A percentile compares a stretch with the other conserved stretches of the same genome.
Conservation (phyloP, 1,140 invertebrate species). For the Ceratina calcarata region DNA sequence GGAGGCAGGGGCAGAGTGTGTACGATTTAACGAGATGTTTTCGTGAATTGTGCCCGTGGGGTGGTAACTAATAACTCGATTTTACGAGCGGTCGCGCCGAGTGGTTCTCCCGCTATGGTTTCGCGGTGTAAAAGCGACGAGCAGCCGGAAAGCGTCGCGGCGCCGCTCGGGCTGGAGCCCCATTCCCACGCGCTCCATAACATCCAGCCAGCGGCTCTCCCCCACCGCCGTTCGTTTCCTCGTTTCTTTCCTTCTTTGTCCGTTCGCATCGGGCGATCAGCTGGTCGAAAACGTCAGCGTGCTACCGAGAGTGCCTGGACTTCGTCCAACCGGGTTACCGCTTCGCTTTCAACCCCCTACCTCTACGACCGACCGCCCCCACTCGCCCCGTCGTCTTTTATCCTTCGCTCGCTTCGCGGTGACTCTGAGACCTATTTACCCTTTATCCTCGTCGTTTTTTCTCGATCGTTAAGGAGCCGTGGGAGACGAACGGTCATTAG, state of each 20-base stretch:
- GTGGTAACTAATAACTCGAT: conserved; percentile 76
- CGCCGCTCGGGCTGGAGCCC: conserved; percentile 74
- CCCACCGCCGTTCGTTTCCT: conserved; percentile 3
- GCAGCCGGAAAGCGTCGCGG: conserved; percentile 69
- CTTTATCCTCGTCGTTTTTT: conserved; percentile 19
- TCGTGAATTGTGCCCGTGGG: conserved; percentile 66
- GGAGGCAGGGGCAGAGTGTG: conserved; percentile 8
- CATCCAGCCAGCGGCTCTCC: neutral
- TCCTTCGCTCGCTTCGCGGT: conserved; percentile 13
- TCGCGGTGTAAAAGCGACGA: conserved; percentile 48
- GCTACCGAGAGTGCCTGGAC: conserved; percentile 71
- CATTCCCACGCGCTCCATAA: conserved; percentile 62
- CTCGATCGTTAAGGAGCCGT: conserved; percentile 7
- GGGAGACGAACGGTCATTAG: conserved; percentile 16
- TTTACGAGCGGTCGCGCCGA: conserved; percentile 73
- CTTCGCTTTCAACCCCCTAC: conserved; percentile 48
- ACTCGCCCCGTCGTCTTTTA: neutral
- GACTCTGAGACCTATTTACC: conserved; percentile 8
- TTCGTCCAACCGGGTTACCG: conserved; percentile 79
- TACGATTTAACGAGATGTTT: conserved; percentile 76
- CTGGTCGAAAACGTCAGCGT: conserved; percentile 62
- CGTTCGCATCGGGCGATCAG: conserved; percentile 67
- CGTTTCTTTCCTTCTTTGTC: conserved; percentile 37
- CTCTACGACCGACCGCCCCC: neutral
- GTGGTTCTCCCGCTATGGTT: conserved; percentile 15